These are phyloP conservation scores for Ivindomyrus marchei DNA, from an alignment of 2,113 vertebrate genomes.

Conservation along the genomic window DNA sequence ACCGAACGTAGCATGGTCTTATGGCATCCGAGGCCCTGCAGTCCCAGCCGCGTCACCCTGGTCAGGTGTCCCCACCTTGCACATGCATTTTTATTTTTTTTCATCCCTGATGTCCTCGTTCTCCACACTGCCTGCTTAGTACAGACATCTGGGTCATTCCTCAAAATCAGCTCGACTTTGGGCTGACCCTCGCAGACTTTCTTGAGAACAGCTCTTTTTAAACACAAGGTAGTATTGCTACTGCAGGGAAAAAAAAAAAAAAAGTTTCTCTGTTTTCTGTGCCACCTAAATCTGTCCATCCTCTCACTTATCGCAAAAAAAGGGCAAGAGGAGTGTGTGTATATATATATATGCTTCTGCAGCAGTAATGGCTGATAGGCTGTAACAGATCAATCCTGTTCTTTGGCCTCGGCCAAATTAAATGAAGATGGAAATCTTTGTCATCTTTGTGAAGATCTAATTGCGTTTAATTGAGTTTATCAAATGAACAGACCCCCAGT, in stretches of 20 bases:
- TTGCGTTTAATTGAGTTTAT: background rate
- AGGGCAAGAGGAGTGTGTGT: background rate
- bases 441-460: background rate
- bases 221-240: background rate
- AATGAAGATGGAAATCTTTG: conserved; percentile 1
- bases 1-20: conserved; percentile 10
- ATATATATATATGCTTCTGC: background rate
- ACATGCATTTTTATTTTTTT: background rate
- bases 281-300: background rate
- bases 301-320: background rate
- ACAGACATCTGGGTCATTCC: conserved; percentile 5
- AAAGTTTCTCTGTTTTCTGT: background rate
- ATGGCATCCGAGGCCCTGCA: background rate
- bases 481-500: background rate
- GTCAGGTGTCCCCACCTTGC: background rate
- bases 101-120: background rate
- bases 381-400: background rate
- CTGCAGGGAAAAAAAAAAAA: background rate
- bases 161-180: background rate
- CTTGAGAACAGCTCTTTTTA: conserved; percentile 5
- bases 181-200: background rate
- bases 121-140: background rate
- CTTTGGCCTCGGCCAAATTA: background rate
- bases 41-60: background rate
- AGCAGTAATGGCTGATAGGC: background rate